Evolutionary conservation across 2,113 vertebrate species (phyloP).

Genomic region (Nyctibius bracteatus): DNA sequence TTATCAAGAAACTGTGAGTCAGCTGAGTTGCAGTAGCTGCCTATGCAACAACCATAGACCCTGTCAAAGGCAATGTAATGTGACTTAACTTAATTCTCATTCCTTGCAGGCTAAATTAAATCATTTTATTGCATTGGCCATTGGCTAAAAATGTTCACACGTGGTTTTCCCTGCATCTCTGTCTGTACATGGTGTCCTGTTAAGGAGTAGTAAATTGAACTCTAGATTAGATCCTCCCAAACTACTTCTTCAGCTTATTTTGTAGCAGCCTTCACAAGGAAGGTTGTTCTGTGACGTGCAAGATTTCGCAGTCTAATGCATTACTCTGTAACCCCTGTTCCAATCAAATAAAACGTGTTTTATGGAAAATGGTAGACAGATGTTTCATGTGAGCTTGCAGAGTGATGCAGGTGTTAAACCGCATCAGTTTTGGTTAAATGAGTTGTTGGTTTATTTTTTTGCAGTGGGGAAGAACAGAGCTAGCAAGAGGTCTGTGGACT

Average conservation of each 20-base stretch:
- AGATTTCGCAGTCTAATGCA: neutral
- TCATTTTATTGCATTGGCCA: neutral
- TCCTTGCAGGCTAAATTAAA: neutral
- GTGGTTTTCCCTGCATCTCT: neutral
- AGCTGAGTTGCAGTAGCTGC: neutral
- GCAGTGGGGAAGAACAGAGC: neutral
- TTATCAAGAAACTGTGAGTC: neutral
- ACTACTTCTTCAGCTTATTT: neutral
- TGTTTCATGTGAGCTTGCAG: neutral
- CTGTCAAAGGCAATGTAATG: neutral
- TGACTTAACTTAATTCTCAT: neutral
- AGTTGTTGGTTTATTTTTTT: neutral
- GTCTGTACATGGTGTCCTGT: neutral
- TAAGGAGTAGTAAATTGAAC: neutral
- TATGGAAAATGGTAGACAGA: neutral
- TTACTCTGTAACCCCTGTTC: neutral
- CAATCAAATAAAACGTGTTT: neutral
- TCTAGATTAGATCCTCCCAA: neutral
- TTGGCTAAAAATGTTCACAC: neutral
- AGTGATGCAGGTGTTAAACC: neutral
- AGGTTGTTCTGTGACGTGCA: neutral
- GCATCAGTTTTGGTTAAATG: neutral
- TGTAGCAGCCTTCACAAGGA: neutral
- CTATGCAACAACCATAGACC: neutral
- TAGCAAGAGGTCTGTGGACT: neutral